phyloP scores from a whole-genome alignment of 2,888 invertebrate genomes.

The Cheilosia urbana region DNA sequence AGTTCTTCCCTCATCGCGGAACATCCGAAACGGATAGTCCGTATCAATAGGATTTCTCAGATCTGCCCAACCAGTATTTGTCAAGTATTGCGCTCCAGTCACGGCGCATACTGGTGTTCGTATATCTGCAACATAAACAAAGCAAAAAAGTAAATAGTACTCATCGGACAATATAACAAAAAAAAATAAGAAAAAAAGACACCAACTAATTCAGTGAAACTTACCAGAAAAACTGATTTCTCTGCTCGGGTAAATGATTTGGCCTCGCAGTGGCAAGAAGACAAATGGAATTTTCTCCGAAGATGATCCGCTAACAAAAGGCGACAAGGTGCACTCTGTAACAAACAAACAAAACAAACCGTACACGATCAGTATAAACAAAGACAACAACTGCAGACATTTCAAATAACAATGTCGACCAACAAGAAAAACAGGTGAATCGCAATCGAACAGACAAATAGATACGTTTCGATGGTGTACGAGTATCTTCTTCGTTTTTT shows the following conservation, averaged over 20 bases:
- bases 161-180: conserved; percentile 4
- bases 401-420: conserved; percentile 23
- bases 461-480: conserved; percentile 45
- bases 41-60: conserved; percentile 90
- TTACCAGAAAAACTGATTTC: conserved; percentile 91
- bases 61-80: conserved; percentile 91
- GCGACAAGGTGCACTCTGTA: conserved; percentile 91
- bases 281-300: conserved; percentile 93
- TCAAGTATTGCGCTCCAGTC: conserved; percentile 92
- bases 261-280: conserved; percentile 92
- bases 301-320: conserved; percentile 89
- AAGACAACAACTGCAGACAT: conserved; percentile 14
- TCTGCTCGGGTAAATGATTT: conserved; percentile 94
- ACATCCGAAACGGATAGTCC: conserved; percentile 92
- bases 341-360: conserved; percentile 80
- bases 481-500: not conserved
- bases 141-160: conserved; percentile 23
- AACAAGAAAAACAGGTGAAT: conserved; percentile 53
- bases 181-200: conserved; percentile 51
- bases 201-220: conserved; percentile 72
- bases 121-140: conserved; percentile 85
- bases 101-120: conserved; percentile 93
- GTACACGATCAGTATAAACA: conserved; percentile 24
- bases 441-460: conserved; percentile 55
- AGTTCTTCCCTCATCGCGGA: conserved; percentile 91